These are phyloP conservation scores for Drosophila sordidula DNA, from an alignment of 2,888 invertebrate genomes.

Conservation along the genomic window DNA sequence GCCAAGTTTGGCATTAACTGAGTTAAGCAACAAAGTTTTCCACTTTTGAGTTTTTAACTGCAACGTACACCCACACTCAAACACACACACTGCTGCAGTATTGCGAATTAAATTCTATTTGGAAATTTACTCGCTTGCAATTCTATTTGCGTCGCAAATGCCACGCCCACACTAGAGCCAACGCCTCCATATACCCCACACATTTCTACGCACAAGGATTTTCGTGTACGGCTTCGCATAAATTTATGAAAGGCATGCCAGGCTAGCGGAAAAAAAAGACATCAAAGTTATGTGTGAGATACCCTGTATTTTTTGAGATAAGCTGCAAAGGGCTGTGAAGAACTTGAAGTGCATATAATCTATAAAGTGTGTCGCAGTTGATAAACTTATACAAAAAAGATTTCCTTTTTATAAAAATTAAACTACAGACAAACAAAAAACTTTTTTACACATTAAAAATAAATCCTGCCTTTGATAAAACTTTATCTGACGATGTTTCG, in stretches of 20 bases:
- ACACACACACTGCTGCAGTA: constrained; percentile 32
- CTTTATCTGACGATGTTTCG: no score
- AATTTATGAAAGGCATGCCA: constrained; percentile 48
- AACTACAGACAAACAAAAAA: no score
- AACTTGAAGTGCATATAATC: no score
- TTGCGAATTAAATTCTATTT: constrained; percentile 72
- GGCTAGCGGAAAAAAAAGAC: constrained; percentile 20
- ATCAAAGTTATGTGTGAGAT: constrained; percentile 35
- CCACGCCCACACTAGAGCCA: constrained; percentile 9
- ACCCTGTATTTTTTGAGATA: constrained; percentile 2
- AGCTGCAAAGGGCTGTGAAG: not conserved
- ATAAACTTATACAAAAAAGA: no score
- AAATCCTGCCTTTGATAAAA: no score
- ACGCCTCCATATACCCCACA: not conserved
- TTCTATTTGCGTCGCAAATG: constrained; percentile 62
- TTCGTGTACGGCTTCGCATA: constrained; percentile 44
- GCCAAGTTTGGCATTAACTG: constrained; percentile 61
- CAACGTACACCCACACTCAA: constrained; percentile 26
- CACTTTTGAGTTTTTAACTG: constrained; percentile 67
- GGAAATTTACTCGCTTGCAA: constrained; percentile 68
- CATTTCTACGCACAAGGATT: constrained; percentile 6
- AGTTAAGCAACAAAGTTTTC: constrained; percentile 75
- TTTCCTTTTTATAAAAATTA: no score
- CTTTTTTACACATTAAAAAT: no score
- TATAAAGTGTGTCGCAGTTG: no score